A percentile compares a stretch with the other conserved stretches of the same genome.
These are phyloP conservation scores for Trichoplusia ni DNA, from an alignment of 1,140 invertebrate genomes.

Conservation along the genomic window DNA sequence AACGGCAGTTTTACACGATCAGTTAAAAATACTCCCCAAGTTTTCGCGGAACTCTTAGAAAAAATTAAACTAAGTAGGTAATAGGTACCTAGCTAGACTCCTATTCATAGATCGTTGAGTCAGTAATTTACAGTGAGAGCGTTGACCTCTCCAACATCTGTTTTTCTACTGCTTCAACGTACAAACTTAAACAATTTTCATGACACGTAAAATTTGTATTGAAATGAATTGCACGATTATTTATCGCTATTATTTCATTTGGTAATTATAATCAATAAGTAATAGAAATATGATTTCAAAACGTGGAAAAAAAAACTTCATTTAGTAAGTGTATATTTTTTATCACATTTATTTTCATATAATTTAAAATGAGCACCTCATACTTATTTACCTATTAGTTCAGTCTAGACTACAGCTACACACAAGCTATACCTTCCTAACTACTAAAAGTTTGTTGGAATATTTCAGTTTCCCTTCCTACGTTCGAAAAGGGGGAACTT, in stretches of 20 bases:
- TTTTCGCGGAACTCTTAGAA: too few relatives aligned
- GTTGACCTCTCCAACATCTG: constrained; percentile 49
- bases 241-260: too few relatives aligned
- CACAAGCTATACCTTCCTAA: constrained; percentile 22
- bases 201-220: too few relatives aligned
- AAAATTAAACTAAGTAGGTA: neutral
- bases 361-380: neutral
- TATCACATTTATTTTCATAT: too few relatives aligned
- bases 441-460: constrained; percentile 45
- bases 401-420: constrained; percentile 46
- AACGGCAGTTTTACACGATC: too few relatives aligned
- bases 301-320: too few relatives aligned
- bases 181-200: constrained; percentile 5
- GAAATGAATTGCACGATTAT: too few relatives aligned
- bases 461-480: constrained; percentile 69
- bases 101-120: constrained; percentile 50
- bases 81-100: constrained; percentile 2
- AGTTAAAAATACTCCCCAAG: too few relatives aligned
- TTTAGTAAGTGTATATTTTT: too few relatives aligned
- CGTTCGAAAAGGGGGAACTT: constrained; percentile 50
- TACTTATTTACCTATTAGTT: constrained; percentile 6
- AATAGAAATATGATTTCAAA: too few relatives aligned
- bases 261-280: too few relatives aligned
- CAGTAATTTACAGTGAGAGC: constrained; percentile 51
- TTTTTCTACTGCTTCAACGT: constrained; percentile 33